Percentiles rank a stretch among this genome's conserved stretches.
These are phyloP conservation scores for Clarias gariepinus DNA, from an alignment of 2,113 vertebrate genomes.

Conservation along the genomic window DNA sequence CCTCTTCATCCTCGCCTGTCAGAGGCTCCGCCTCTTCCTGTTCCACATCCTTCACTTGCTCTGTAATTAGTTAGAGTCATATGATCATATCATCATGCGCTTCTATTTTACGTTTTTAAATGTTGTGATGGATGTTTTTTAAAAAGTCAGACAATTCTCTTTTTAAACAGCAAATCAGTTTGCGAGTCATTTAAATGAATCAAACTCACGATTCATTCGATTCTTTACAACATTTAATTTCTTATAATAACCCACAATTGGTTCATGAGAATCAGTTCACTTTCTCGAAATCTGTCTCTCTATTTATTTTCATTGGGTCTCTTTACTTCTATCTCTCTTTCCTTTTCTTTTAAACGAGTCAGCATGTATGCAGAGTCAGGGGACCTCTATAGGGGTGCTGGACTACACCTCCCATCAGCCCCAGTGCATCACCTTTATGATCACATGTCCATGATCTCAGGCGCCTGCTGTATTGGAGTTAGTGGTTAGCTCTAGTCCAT, in stretches of 20 bases:
- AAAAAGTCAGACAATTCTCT: background rate
- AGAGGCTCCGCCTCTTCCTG: conserved; percentile 76
- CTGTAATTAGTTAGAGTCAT: conserved; percentile 43
- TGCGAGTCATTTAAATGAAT: background rate
- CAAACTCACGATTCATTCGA: background rate
- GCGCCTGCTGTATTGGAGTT: no score
- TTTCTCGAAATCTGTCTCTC: background rate
- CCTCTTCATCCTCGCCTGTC: conserved; percentile 89
- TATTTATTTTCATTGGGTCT: background rate
- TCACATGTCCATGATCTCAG: no score
- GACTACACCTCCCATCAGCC: no score
- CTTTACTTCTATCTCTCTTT: background rate
- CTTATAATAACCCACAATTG: background rate
- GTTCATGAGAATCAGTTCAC: background rate
- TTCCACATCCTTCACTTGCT: conserved; percentile 76
- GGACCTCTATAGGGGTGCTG: no score
- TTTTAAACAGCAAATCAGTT: background rate
- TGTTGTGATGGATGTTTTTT: background rate
- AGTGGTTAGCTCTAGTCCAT: no score
- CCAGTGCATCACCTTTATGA: no score
- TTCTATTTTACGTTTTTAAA: background rate
- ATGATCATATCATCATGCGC: background rate
- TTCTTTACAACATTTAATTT: background rate
- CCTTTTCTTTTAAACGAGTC: background rate
- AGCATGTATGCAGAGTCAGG: no score